phyloP scores from a whole-genome alignment of 2,888 invertebrate species.

The Lasiommata megera region DNA sequence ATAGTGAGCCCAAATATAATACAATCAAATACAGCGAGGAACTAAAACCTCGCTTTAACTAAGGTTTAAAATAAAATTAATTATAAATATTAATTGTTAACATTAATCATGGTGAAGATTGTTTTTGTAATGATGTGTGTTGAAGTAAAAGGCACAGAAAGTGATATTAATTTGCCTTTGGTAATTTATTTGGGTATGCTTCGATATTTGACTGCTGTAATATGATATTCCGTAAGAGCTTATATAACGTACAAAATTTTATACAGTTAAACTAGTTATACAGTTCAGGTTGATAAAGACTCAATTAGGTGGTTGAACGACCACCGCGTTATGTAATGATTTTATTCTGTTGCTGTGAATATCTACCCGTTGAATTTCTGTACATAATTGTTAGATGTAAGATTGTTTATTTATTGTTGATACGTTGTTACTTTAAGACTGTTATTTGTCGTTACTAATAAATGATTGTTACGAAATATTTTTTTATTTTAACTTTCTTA shows the following conservation, averaged over 20 bases:
- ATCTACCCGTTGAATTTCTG: constrained; percentile 68
- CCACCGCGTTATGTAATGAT: constrained; percentile 25
- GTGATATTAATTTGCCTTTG: constrained; percentile 42
- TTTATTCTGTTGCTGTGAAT: constrained; percentile 35
- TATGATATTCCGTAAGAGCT: constrained; percentile 32
- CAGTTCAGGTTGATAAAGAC: constrained; percentile 41
- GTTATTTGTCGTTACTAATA: constrained; percentile 44
- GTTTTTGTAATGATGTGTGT: constrained; percentile 42
- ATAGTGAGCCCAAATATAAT: constrained; percentile 50
- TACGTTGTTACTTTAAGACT: constrained; percentile 38
- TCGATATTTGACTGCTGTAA: constrained; percentile 48
- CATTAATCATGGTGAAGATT: constrained; percentile 29
- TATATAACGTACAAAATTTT: constrained; percentile 19
- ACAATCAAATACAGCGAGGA: constrained; percentile 77
- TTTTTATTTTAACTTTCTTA: constrained; percentile 22
- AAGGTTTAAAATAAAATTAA: constrained; percentile 24
- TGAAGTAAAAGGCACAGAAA: constrained; percentile 42
- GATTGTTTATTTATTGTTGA: constrained; percentile 45
- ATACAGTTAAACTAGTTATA: constrained; percentile 19
- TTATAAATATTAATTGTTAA: constrained; percentile 42
- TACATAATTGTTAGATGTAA: constrained; percentile 59
- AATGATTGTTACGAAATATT: constrained; percentile 23
- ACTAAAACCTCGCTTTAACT: constrained; percentile 62
- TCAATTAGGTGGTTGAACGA: constrained; percentile 43
- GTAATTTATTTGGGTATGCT: constrained; percentile 59